Evolutionary conservation across 2,113 vertebrate species (phyloP), one percentile per base, ranked within the genome.

Genomic region (Okapia johnstoni): DNA sequence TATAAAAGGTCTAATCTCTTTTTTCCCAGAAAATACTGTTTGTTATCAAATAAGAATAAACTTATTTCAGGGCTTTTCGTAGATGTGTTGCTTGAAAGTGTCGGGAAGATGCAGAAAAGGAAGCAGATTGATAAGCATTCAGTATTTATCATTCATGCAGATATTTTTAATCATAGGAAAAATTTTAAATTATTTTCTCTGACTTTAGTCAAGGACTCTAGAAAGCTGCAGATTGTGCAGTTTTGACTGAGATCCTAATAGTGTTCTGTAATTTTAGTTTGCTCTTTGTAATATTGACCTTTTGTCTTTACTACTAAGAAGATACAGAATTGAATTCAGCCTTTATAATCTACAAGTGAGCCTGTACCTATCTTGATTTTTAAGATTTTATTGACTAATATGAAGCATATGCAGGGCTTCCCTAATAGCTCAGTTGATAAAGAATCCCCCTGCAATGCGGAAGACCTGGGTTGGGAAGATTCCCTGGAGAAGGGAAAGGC

Each of bases 251-350:
- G 84, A 97, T 66, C 70, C 88, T 94, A 92, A 93, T 81, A 87
- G 83, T 81, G 76, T 93, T 96, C 83, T 95, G 23, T 98, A 95
- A 94, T 97, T 98, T 95, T 90, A 60, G 52, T 96, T 96, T 79
- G 61, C 25, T 94, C 40, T 96, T 96, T 97, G 52, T 88, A 61
- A 66, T 87, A 48, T 16, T 84, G 88, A 91, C 90, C 87, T 97
- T 97, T 96, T 96, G 81, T 94, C 90, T 97, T 92, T 83, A 87
- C 83, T 93, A 28, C 7, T 85, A 57, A 88, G 40, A 94, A 92
- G 30, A 58, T 54, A 50, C 46, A 90, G 85, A 94, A 83, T 81
- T 87, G 55, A 93, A 93, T 92, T 95, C 70, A 58, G 90, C 70
- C 50, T 58, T 90, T 85, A 40, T 52, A 87, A 79, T 83, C 55